phyloP scores from a whole-genome alignment of 2,797 vertebrate genomes.

The Acanthurus lineatus region DNA sequence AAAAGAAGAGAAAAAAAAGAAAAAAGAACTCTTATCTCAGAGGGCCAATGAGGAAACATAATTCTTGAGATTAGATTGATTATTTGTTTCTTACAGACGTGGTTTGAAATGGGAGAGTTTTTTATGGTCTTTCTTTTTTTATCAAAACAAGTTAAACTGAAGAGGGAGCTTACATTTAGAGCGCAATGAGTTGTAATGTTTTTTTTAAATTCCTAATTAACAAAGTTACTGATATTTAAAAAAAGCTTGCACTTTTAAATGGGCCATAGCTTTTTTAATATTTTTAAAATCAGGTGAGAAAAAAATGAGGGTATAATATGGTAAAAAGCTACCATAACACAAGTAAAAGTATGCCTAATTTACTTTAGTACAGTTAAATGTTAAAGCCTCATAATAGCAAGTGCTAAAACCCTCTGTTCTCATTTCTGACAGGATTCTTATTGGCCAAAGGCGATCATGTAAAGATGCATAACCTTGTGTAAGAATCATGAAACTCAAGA shows the following conservation, averaged over 20 bases:
- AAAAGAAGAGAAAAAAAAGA: slow-evolving; percentile 28
- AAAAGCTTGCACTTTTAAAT: slow-evolving; percentile 18
- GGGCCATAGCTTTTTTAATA: background rate
- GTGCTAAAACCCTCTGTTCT: background rate
- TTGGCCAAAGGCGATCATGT: background rate
- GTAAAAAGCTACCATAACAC: slow-evolving; percentile 6
- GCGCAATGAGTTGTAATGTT: slow-evolving; percentile 32
- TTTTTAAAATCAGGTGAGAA: slow-evolving; percentile 4
- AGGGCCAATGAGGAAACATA: slow-evolving; percentile 57
- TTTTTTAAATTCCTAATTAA: slow-evolving; percentile 20
- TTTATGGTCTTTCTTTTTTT: slow-evolving; percentile 46
- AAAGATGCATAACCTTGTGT: slow-evolving; percentile 8
- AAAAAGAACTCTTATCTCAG: slow-evolving; percentile 53
- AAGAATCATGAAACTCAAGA: background rate
- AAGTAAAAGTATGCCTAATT: background rate
- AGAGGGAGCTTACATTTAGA: slow-evolving; percentile 33
- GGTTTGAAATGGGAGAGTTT: slow-evolving; percentile 57
- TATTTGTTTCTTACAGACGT: slow-evolving; percentile 61
- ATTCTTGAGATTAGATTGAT: slow-evolving; percentile 67
- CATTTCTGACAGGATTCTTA: slow-evolving; percentile 2
- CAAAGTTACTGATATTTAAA: slow-evolving; percentile 12
- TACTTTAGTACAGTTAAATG: slow-evolving; percentile 7
- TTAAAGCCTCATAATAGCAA: slow-evolving; percentile 4
- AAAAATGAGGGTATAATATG: slow-evolving; percentile 1
- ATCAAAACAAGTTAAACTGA: slow-evolving; percentile 42